phyloP scores from a whole-genome alignment of 2,113 vertebrate genomes.

The Lota lota region DNA sequence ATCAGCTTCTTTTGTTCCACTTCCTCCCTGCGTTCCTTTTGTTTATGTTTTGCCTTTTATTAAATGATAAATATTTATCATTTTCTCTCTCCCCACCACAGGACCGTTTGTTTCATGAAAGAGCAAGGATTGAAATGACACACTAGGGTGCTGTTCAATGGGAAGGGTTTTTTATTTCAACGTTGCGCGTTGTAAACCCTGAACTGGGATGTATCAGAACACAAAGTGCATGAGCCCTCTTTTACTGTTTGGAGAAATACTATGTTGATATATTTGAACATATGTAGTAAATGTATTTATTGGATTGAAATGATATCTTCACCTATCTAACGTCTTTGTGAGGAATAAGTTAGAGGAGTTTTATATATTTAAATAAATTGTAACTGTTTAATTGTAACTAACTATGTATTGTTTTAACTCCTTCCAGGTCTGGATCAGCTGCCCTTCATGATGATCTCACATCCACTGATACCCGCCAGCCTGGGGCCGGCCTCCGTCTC shows the following conservation, averaged over 20 bases:
- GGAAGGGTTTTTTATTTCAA: constrained; percentile 64
- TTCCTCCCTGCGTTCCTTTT: constrained; percentile 73
- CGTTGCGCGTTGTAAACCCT: constrained; percentile 5
- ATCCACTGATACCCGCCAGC: constrained; percentile 95
- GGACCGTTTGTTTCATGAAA: constrained; percentile 68
- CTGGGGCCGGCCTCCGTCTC: constrained; percentile 97
- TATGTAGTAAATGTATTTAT: too few relatives aligned
- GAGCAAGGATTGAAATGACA: constrained; percentile 59
- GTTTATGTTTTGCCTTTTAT: constrained; percentile 73
- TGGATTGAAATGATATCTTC: too few relatives aligned
- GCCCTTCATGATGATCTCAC: constrained; percentile 99
- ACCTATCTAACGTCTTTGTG: too few relatives aligned
- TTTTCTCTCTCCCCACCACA: constrained; percentile 47
- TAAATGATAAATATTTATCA: constrained; percentile 76
- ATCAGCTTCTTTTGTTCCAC: constrained; percentile 74
- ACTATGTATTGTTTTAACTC: too few relatives aligned
- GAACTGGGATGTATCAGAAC: too few relatives aligned
- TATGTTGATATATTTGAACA: too few relatives aligned
- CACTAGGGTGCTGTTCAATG: constrained; percentile 61
- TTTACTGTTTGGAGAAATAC: too few relatives aligned
- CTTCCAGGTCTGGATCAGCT: constrained; percentile 89
- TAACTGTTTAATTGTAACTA: too few relatives aligned
- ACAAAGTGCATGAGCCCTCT: too few relatives aligned
- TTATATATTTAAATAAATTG: too few relatives aligned
- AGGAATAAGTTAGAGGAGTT: too few relatives aligned